A percentile compares a stretch with the other conserved stretches of the same genome.
Evolutionary conservation across 53 echinoderm and acorn worm species (phyloP).

Genomic region (Luidia sarsii): DNA sequence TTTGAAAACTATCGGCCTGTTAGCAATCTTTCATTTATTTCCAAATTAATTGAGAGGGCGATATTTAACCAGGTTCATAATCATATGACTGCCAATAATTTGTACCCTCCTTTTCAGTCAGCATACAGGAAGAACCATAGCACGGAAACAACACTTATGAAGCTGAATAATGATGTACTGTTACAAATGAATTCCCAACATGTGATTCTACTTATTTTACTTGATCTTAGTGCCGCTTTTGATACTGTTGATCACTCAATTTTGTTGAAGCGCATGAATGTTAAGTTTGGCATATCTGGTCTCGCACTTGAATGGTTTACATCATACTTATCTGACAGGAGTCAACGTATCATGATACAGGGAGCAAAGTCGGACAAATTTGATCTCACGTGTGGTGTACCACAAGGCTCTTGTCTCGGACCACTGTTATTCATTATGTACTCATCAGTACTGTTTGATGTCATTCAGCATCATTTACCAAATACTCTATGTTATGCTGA

Average conservation of each 20-base stretch:
- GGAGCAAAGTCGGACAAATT: constrained; percentile 8
- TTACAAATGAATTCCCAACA: background rate
- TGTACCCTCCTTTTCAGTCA: background rate
- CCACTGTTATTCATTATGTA: background rate
- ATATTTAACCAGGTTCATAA: background rate
- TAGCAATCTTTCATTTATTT: background rate
- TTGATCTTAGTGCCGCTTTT: constrained; percentile 13
- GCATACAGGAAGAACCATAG: background rate
- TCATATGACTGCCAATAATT: background rate
- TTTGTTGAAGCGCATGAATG: background rate
- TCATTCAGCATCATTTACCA: background rate
- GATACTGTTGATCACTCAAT: constrained; percentile 1
- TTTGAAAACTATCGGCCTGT: background rate
- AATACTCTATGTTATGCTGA: constrained; percentile 10
- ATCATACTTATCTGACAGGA: constrained; percentile 22
- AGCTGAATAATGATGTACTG: background rate
- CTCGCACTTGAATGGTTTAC: constrained; percentile 10
- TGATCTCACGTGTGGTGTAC: constrained; percentile 19
- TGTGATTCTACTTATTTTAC: background rate
- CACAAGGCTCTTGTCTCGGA: constrained; percentile 14
- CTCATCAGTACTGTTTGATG: background rate
- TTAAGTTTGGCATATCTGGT: constrained; percentile 18
- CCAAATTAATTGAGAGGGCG: background rate
- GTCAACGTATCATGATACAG: constrained; percentile 13
- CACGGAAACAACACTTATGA: background rate